phyloP scores from a whole-genome alignment of 92 coral and sea anemone genomes.

The Zoanthus solanderi region DNA sequence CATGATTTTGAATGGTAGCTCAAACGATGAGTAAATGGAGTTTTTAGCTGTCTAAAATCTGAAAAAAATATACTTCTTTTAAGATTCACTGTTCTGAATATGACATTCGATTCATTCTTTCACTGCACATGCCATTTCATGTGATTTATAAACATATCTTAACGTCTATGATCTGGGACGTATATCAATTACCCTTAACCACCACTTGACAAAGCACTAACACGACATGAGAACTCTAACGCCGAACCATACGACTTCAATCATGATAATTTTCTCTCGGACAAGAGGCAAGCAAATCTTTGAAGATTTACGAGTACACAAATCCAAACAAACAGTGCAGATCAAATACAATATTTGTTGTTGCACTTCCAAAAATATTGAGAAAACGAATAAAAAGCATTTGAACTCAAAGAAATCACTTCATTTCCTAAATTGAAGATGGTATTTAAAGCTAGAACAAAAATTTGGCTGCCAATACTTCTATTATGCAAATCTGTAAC shows the following conservation, averaged over 20 bases:
- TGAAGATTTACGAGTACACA: neutral
- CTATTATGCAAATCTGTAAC: conserved; percentile 45
- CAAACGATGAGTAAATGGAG: neutral
- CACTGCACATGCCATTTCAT: neutral
- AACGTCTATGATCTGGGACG: neutral
- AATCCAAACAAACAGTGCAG: neutral
- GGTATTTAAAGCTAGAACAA: conserved; percentile 1
- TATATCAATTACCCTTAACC: conserved; percentile 34
- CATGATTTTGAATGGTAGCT: neutral
- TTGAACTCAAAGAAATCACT: neutral
- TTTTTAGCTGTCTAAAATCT: neutral
- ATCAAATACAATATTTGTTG: neutral
- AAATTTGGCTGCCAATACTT: conserved; percentile 24
- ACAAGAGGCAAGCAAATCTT: conserved; percentile 12
- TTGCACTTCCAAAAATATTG: neutral
- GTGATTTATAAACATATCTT: neutral
- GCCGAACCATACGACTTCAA: conserved; percentile 33
- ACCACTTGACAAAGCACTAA: conserved; percentile 17
- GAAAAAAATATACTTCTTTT: neutral
- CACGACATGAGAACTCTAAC: conserved; percentile 22
- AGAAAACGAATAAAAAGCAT: neutral
- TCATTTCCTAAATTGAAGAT: neutral
- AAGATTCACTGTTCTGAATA: neutral
- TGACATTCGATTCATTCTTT: conserved; percentile 1
- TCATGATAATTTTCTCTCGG: conserved; percentile 9